These are phyloP conservation scores for Bimastos eiseni DNA, from an alignment of 2,888 invertebrate genomes.

Conservation along the genomic window DNA sequence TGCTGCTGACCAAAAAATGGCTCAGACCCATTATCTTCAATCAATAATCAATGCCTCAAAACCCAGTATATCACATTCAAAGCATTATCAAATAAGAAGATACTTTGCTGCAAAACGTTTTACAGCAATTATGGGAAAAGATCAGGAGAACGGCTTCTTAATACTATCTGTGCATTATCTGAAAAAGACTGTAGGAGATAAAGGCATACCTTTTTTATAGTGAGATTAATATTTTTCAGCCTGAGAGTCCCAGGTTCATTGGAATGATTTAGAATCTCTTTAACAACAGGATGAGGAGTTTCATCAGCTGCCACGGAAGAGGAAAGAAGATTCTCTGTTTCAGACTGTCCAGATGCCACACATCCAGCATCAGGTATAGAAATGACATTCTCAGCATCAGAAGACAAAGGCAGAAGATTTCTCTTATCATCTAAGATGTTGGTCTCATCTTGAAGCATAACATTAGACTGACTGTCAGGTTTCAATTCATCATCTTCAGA, in stretches of 20 bases:
- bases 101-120: not conserved
- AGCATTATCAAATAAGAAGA: not conserved
- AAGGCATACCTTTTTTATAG: slow-evolving; percentile 49
- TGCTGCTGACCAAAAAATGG: too few relatives aligned
- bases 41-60: too few relatives aligned
- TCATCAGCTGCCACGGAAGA: not conserved
- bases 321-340: not conserved
- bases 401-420: not conserved
- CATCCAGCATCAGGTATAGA: not conserved
- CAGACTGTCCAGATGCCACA: not conserved
- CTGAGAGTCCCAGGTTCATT: not conserved
- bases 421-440: not conserved
- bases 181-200: not conserved
- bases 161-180: not conserved
- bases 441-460: not conserved
- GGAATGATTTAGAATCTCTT: not conserved
- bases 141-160: not conserved
- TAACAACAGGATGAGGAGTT: not conserved
- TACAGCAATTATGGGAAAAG: not conserved
- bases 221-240: slow-evolving; percentile 46
- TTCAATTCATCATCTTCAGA: not conserved
- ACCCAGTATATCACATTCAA: too few relatives aligned
- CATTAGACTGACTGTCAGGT: not conserved
- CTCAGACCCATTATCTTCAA: too few relatives aligned
- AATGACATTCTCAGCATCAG: not conserved